phyloP scores from a whole-genome alignment of 2,888 invertebrate genomes.

The Panopea generosa region DNA sequence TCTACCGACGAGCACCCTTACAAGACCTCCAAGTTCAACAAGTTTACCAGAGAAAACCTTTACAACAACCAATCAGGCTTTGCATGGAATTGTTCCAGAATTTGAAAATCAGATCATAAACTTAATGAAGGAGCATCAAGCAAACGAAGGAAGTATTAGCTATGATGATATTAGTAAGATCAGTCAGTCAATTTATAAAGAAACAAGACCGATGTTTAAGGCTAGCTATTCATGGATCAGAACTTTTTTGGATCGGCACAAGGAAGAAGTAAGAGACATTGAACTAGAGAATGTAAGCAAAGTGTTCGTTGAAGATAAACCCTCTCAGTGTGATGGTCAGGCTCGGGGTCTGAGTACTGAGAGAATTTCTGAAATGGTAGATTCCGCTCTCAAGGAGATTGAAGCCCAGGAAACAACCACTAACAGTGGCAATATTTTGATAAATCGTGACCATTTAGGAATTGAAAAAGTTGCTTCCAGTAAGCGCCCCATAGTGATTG shows the following conservation, averaged over 20 bases:
- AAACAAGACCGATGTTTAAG: constrained; percentile 58
- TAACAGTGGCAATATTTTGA: not conserved
- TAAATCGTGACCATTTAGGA: too few species aligned
- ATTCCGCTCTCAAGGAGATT: constrained; percentile 45
- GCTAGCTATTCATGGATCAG: constrained; percentile 57
- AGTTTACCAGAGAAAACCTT: not conserved
- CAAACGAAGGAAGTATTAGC: constrained; percentile 56
- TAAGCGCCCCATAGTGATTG: constrained; percentile 43
- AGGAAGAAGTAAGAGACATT: constrained; percentile 40
- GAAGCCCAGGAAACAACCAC: constrained; percentile 5
- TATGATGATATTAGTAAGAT: constrained; percentile 59
- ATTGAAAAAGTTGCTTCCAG: not conserved
- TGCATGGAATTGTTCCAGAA: constrained; percentile 56
- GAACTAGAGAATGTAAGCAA: constrained; percentile 61
- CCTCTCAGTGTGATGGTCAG: not conserved
- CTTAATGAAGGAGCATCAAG: constrained; percentile 41
- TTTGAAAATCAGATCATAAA: constrained; percentile 47
- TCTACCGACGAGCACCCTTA: not conserved
- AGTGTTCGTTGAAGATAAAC: constrained; percentile 35
- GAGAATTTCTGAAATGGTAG: constrained; percentile 45
- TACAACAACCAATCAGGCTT: constrained; percentile 22
- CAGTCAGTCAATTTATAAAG: constrained; percentile 53
- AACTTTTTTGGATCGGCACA: constrained; percentile 50
- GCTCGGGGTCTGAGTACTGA: constrained; percentile 17
- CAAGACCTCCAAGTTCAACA: not conserved